phyloP scores from a whole-genome alignment of 2,888 invertebrate species.

The Tiliacea aurago region DNA sequence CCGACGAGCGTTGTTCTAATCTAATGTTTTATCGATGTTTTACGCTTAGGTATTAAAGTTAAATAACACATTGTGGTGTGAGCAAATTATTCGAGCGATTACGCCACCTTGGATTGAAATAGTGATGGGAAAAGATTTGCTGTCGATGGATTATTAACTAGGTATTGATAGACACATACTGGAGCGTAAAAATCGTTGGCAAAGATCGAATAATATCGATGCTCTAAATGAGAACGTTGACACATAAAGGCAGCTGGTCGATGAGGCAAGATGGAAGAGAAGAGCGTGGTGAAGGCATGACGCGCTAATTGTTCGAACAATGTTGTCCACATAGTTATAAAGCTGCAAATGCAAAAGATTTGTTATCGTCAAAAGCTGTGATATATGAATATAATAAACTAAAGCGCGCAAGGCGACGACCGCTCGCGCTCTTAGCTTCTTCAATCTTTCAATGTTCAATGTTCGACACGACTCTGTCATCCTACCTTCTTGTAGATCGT shows the following conservation, averaged over 20 bases:
- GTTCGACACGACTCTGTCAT: conserved; percentile 74
- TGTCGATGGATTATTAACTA: conserved; percentile 23
- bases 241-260: conserved; percentile 40
- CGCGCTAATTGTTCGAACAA: conserved; percentile 87
- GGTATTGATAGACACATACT: conserved; percentile 19
- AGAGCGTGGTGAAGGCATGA: conserved; percentile 62
- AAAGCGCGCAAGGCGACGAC: conserved; percentile 81
- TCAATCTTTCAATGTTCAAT: conserved; percentile 72
- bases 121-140: conserved; percentile 46
- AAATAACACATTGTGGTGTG: conserved; percentile 83
- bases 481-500: conserved; percentile 74
- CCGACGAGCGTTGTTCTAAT: conserved; percentile 79
- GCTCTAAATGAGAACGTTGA: conserved; percentile 46
- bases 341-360: conserved; percentile 90
- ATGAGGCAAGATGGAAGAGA: conserved; percentile 33
- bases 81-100: conserved; percentile 89
- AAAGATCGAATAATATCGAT: conserved; percentile 11
- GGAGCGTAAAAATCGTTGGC: conserved; percentile 15
- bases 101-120: conserved; percentile 55
- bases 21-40: conserved; percentile 86
- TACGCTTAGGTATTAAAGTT: conserved; percentile 85
- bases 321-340: conserved; percentile 84
- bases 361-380: conserved; percentile 91
- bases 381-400: conserved; percentile 88
- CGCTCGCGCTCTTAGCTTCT: conserved; percentile 83